These are phyloP conservation scores for Megastigmus dorsalis DNA, from an alignment of 2,888 invertebrate genomes.

Conservation along the genomic window DNA sequence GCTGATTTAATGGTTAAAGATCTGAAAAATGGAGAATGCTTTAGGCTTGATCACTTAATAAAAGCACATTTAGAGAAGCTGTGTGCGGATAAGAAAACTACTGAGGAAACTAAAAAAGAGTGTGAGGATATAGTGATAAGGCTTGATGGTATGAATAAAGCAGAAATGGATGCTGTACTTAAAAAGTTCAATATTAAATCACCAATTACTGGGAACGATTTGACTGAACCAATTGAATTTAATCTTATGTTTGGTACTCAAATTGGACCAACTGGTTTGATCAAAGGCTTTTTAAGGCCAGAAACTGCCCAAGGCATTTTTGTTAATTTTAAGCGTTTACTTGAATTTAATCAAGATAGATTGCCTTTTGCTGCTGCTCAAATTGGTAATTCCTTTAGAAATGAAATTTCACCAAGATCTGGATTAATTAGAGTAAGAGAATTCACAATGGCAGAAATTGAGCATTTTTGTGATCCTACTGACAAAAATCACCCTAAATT, in stretches of 20 bases:
- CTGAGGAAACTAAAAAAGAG: conserved; percentile 82
- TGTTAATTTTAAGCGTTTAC: conserved; percentile 97
- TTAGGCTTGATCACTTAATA: conserved; percentile 97
- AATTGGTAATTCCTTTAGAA: conserved; percentile 98
- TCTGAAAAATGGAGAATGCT: conserved; percentile 95
- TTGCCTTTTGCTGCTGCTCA: conserved; percentile 99
- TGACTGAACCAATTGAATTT: conserved; percentile 97
- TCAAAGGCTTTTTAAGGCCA: conserved; percentile 96
- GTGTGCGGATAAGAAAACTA: conserved; percentile 87
- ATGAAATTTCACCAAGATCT: conserved; percentile 99
- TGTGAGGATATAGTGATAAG: conserved; percentile 87
- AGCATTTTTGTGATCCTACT: conserved; percentile 97
- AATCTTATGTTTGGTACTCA: conserved; percentile 99
- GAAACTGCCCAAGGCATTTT: conserved; percentile 99
- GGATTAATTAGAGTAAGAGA: conserved; percentile 96
- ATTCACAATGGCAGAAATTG: conserved; percentile 99
- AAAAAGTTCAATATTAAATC: conserved; percentile 94
- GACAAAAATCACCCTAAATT: conserved; percentile 95
- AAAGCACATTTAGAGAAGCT: conserved; percentile 94
- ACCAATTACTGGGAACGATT: conserved; percentile 94
- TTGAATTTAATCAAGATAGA: conserved; percentile 97
- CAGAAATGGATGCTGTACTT: conserved; percentile 91
- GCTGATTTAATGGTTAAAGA: conserved; percentile 99
- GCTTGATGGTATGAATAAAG: conserved; percentile 93
- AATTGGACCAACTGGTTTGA: conserved; percentile 96